Base-by-base conservation (phyloP, 92 coral and sea anemone genomes). In the Galaxea fascicularis region DNA sequence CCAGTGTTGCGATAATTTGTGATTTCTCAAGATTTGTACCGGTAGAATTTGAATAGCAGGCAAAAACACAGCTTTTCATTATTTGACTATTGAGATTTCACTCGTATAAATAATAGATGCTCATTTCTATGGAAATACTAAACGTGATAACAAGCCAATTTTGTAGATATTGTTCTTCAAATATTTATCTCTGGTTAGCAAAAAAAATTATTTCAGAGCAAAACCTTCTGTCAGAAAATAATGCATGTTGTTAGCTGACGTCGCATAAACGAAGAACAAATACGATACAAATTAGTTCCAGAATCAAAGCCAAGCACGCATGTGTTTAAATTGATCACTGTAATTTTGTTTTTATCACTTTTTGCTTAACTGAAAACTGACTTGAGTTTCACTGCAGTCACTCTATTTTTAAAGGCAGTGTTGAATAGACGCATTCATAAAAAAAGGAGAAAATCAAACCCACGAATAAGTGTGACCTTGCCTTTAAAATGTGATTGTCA, bases 91-190 rank as follows among this genome's bases (percentile, higher is more conserved):
- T 51, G 13, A 20, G 49, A 65, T 49, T 65, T 57, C 59, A n/a
- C n/a, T 79, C 15, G 22, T 21, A 79, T 79, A 8, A 79, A 79
- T 79, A 79, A 79, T 52, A 65, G 60, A 79, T 71, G 44, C 5
- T 12, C 28, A 51, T 28, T 29, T 41, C 58, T 22, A 53, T 31
- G 74, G 74, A 79, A 79, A 79, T 52, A 22, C n/a, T 9, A 52
- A 60, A 60, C 30, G 39, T 9, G 82, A 63, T 77, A 77, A 77
- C 82, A 20, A 77, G 72, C 20, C 68, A 62, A 62, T 77, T 44
- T 71, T 71, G 58, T 49, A 45, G 59, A 69, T 45, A 71, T 71
- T 46, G 57, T 47, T 71, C 76, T 58, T 71, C 76, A 71, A 71
- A 71, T 71, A 71, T 71, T 47, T 45, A 47, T 71, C 76, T 12